A percentile compares a stretch with the other conserved stretches of the same genome.
Evolutionary conservation across 2,113 vertebrate genomes (phyloP).

Genomic region (Chrysemys picta): DNA sequence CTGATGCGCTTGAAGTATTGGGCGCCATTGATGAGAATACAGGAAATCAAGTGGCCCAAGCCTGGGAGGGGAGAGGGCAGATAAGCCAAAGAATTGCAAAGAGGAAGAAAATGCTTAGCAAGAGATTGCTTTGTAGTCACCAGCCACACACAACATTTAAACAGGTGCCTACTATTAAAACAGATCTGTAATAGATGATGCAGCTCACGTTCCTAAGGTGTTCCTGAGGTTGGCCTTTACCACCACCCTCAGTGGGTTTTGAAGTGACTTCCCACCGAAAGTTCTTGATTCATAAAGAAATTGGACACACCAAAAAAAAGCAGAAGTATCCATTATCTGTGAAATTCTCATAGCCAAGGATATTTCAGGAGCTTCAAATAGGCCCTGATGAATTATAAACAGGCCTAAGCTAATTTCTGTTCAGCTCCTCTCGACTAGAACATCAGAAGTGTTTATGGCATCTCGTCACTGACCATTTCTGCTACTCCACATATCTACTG

Average conservation of each 20-base stretch:
- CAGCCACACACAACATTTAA: neutral
- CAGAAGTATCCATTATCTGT: neutral
- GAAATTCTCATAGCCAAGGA: rapidly evolving
- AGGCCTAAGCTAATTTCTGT: neutral
- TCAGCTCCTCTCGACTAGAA: neutral
- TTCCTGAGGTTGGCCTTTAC: neutral
- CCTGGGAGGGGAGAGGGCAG: constrained; percentile 73
- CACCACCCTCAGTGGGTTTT: rapidly evolving
- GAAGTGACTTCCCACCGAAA: neutral
- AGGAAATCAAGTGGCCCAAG: constrained; percentile 96
- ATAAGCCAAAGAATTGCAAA: neutral
- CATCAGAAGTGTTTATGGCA: neutral
- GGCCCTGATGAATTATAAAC: neutral
- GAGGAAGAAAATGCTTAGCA: neutral
- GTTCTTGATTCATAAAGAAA: neutral
- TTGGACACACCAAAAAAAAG: rapidly evolving
- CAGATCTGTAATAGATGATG: neutral
- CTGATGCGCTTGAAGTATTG: constrained; percentile 99
- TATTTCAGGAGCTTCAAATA: neutral
- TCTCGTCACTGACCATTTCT: neutral
- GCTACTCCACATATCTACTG: neutral
- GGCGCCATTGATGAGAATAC: constrained; percentile 97
- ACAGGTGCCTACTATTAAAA: neutral
- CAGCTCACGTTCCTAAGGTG: neutral
- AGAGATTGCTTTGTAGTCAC: neutral